Conservation (phyloP, 2,797 vertebrate genomes). For the Phrynocephalus vlangalii region DNA sequence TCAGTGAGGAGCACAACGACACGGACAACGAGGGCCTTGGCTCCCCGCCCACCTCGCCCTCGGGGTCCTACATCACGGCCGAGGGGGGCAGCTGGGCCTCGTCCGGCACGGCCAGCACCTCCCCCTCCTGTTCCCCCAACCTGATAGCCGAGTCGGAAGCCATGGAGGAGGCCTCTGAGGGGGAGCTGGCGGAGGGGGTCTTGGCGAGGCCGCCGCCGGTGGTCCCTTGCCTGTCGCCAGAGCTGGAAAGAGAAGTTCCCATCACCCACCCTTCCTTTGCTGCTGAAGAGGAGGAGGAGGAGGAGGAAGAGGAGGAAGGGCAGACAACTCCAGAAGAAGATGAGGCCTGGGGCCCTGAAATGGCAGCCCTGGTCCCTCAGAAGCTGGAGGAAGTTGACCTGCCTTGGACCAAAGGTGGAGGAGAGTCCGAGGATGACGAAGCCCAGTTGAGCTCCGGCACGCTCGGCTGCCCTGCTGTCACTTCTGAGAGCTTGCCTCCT, state of each 20-base stretch:
- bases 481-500: neutral
- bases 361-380: neutral
- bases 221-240: neutral
- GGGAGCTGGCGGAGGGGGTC: slow-evolving; percentile 73
- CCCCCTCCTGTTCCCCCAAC: slow-evolving; percentile 91
- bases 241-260: neutral
- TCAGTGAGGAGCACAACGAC: slow-evolving; percentile 82
- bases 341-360: neutral
- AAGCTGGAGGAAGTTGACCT: neutral
- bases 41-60: slow-evolving; percentile 92
- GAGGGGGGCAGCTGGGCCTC: slow-evolving; percentile 94
- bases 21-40: slow-evolving; percentile 76
- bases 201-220: slow-evolving; percentile 53
- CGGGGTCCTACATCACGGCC: slow-evolving; percentile 94
- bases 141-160: slow-evolving; percentile 83
- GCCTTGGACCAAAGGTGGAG: neutral
- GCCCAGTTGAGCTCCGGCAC: fast-evolving
- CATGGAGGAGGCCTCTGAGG: slow-evolving; percentile 79
- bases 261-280: neutral
- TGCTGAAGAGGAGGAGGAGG: neutral
- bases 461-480: neutral
- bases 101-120: slow-evolving; percentile 88
- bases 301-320: slow-evolving; percentile 10
- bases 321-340: slow-evolving; percentile 28
- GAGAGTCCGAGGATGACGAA: neutral